These are phyloP conservation scores for Passer domesticus DNA, from an alignment of 2,113 vertebrate genomes.

Conservation along the genomic window DNA sequence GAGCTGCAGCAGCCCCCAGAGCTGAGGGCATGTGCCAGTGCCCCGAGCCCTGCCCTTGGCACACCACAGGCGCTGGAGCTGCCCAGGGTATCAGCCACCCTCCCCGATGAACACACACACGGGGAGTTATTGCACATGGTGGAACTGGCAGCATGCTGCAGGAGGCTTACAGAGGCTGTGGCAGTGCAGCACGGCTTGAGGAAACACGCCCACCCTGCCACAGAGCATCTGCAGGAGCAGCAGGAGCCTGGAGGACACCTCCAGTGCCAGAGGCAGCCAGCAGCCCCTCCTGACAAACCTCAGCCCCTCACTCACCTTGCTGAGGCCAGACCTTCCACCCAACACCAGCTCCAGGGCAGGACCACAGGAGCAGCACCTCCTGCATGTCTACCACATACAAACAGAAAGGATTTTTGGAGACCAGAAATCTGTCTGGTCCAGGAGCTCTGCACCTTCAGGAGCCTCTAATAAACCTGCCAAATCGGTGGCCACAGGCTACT, in stretches of 20 bases:
- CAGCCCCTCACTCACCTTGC: neutral
- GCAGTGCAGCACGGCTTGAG: neutral
- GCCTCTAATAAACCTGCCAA: neutral
- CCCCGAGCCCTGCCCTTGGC: accelerated
- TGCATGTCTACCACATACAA: accelerated
- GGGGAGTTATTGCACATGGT: accelerated
- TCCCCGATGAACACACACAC: neutral
- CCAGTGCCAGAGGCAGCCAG: neutral
- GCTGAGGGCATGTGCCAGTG: accelerated
- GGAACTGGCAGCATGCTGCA: neutral
- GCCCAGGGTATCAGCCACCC: accelerated
- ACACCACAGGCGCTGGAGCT: accelerated
- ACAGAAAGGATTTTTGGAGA: neutral
- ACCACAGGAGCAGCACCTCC: neutral
- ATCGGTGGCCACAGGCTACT: accelerated
- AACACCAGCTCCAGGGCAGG: neutral
- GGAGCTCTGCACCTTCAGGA: neutral
- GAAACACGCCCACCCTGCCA: neutral
- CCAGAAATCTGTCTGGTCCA: neutral
- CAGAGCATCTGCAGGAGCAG: neutral
- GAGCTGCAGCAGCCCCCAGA: accelerated
- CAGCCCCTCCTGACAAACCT: neutral
- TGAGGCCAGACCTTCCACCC: accelerated
- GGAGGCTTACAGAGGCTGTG: neutral
- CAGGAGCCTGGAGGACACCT: neutral